Conservation (phyloP, 2,888 invertebrate species). For the Phrixothrix hirtus region DNA sequence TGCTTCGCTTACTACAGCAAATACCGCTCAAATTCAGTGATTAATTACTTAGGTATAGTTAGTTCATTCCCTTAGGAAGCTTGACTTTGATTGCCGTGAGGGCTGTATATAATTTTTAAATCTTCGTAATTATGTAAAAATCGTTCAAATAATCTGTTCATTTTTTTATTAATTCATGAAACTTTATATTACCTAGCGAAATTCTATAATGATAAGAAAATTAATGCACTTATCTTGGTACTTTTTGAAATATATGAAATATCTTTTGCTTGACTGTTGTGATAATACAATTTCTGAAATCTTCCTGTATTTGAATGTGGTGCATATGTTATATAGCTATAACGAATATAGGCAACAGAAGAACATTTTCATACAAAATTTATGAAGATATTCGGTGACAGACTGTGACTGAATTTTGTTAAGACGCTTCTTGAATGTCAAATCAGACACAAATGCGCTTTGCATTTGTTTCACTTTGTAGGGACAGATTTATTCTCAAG, state of each 20-base stretch:
- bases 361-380: conserved; percentile 37
- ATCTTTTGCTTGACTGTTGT: not conserved
- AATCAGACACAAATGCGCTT: conserved; percentile 22
- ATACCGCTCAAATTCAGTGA: conserved; percentile 54
- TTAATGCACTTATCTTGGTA: no score
- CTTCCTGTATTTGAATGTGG: conserved; percentile 15
- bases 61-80: conserved; percentile 34
- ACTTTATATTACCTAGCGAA: no score
- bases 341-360: conserved; percentile 31
- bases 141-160: no score
- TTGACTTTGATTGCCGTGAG: conserved; percentile 16
- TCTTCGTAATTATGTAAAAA: no score
- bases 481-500: not conserved
- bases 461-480: conserved; percentile 11
- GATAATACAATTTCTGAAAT: not conserved
- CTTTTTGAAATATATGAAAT: no score
- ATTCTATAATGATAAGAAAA: no score
- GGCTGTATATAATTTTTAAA: conserved; percentile 8
- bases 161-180: no score
- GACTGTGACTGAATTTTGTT: conserved; percentile 33
- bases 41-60: conserved; percentile 52
- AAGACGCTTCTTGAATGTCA: conserved; percentile 27
- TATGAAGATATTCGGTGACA: conserved; percentile 38
- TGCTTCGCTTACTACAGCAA: conserved; percentile 54
- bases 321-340: conserved; percentile 34